Base-by-base conservation (phyloP, 2,888 invertebrate species). In the Rotaria socialis region DNA sequence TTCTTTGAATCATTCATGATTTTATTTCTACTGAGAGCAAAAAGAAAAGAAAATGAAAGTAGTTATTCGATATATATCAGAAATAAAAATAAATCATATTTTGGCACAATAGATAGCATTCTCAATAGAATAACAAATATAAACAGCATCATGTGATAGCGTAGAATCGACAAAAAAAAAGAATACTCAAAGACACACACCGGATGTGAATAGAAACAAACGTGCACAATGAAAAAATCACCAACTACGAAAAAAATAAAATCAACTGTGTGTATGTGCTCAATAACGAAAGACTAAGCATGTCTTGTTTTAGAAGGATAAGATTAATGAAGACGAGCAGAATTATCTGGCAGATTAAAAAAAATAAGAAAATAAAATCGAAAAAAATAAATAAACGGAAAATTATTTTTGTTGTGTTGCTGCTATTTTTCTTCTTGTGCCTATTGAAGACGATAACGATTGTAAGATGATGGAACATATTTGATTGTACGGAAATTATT, bases 381-480 rank as follows among this genome's bases (percentile, higher is more conserved):
- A 24, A 24, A 47, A 6, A 47, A n/a, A 47, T 24, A 80, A 67
- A 67, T 41, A 67, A 67, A 60, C 11, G 27, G 27, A n/a, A 60
- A 60, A 10, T 47, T 52, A 52, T 52, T 52, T 14, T 52, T 8
- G 8, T 52, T 14, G 0, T 52, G 52, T 52, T 52, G 52, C 14
- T 52, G 16, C 16, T 27, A 4, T 19, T 22, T 55, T 35, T 14
- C 35, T 67, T 14, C 50, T 14, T 67, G 67, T 67, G 27, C 14
- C 27, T 43, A 80, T 80, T n/a, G 43, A 4, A 47, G 24, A 80
- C n/a, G 80, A 47, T 80, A 80, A 43, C 47, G 43, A 24, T 80
- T 80, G 14, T 80, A 80, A 10, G 75, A 22, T 47, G 75, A 80
- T 80, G 75, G 75, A 47, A 80, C 75, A 24, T 80, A 80, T 24